Percentiles rank a stretch among this genome's conserved stretches.
phyloP scores from a whole-genome alignment of 2,113 vertebrate genomes.

The Lophotis ruficrista region DNA sequence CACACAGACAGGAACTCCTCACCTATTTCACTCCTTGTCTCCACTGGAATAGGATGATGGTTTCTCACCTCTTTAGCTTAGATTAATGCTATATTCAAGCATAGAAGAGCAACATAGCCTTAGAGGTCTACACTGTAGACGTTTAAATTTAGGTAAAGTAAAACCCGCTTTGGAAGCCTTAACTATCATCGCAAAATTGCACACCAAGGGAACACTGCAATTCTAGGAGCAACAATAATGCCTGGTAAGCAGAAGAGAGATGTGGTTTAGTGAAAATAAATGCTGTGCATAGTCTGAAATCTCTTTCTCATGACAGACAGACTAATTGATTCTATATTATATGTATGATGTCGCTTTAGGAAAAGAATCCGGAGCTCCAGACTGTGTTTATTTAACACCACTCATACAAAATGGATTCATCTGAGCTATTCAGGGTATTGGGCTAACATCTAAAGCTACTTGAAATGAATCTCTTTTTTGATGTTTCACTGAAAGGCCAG shows the following conservation, averaged over 20 bases:
- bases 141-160: not conserved
- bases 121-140: not conserved
- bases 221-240: not conserved
- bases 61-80: not conserved
- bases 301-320: not conserved
- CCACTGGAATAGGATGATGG: too few relatives aligned
- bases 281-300: not conserved
- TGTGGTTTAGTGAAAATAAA: not conserved
- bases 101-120: not conserved
- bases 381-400: not conserved
- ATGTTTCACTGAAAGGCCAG: not conserved
- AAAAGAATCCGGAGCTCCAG: not conserved
- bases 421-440: not conserved
- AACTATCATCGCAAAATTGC: not conserved
- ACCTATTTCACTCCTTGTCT: not conserved
- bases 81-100: not conserved
- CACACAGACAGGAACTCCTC: fast-evolving
- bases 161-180: not conserved
- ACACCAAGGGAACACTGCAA: not conserved
- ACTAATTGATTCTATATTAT: not conserved
- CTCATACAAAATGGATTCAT: not conserved
- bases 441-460: not conserved
- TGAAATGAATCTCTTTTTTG: not conserved
- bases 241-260: not conserved
- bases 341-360: not conserved